Evolutionary conservation across 1,140 invertebrate species (phyloP).

Genomic region (Papilio polytes): DNA sequence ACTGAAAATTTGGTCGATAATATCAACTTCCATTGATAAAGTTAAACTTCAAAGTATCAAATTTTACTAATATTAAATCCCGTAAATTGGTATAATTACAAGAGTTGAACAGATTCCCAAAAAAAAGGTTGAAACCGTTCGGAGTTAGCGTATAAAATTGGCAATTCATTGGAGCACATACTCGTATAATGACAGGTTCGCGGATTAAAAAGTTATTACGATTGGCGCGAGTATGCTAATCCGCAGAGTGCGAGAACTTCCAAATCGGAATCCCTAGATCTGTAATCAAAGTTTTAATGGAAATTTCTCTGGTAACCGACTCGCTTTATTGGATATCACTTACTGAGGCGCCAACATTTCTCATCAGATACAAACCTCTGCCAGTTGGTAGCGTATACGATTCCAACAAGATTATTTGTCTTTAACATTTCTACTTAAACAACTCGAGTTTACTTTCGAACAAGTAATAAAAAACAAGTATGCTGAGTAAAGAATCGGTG

Average conservation of each 20-base stretch:
- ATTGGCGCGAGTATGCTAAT: conserved; percentile 22
- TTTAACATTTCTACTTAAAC: no score
- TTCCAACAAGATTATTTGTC: neutral
- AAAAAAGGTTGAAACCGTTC: neutral
- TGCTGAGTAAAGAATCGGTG: no score
- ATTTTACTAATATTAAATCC: neutral
- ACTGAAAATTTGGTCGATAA: no score
- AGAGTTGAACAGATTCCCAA: neutral
- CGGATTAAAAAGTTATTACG: conserved; percentile 34
- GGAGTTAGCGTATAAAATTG: neutral
- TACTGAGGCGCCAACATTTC: conserved; percentile 34
- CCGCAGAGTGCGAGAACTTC: neutral
- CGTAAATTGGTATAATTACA: neutral
- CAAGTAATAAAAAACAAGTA: no score
- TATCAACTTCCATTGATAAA: no score
- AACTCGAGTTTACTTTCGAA: no score
- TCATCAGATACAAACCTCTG: neutral
- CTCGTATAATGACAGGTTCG: neutral
- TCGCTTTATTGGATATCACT: conserved; percentile 27
- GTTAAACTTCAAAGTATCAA: neutral
- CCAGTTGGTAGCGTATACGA: neutral
- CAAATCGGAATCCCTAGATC: conserved; percentile 32
- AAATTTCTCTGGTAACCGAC: conserved; percentile 31
- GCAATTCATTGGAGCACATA: neutral
- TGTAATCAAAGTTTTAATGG: conserved; percentile 41